These are phyloP conservation scores for Heliconius ethilla DNA, from an alignment of 2,888 invertebrate species.

Conservation along the genomic window DNA sequence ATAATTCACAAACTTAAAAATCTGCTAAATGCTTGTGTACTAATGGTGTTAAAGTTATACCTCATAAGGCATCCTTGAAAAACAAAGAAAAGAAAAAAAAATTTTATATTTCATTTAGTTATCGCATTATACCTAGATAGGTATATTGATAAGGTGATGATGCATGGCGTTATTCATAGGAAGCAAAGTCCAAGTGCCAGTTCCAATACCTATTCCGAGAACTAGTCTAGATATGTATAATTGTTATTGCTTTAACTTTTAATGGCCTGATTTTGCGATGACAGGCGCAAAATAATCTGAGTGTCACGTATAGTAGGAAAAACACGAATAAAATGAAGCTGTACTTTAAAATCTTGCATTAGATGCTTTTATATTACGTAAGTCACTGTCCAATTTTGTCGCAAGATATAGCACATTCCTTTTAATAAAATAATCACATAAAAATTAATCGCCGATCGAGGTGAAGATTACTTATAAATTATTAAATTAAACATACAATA, in stretches of 20 bases:
- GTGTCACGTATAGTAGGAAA: no score
- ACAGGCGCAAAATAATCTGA: no score
- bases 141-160: constrained; percentile 6
- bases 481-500: neutral
- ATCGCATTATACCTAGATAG: neutral
- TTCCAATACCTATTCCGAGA: neutral
- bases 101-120: no score
- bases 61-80: neutral
- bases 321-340: no score
- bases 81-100: neutral
- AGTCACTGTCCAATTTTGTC: neutral
- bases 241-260: neutral
- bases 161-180: neutral
- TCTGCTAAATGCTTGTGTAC: neutral
- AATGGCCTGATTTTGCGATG: no score
- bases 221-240: neutral
- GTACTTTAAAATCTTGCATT: no score
- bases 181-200: neutral
- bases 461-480: neutral
- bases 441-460: neutral
- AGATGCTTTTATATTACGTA: no score
- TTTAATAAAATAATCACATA: neutral
- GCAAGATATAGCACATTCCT: neutral
- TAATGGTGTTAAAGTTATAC: neutral
- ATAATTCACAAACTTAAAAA: constrained; percentile 18